Evolutionary conservation across 2,888 invertebrate species (phyloP).

Genomic region (Lochmaea capreae): DNA sequence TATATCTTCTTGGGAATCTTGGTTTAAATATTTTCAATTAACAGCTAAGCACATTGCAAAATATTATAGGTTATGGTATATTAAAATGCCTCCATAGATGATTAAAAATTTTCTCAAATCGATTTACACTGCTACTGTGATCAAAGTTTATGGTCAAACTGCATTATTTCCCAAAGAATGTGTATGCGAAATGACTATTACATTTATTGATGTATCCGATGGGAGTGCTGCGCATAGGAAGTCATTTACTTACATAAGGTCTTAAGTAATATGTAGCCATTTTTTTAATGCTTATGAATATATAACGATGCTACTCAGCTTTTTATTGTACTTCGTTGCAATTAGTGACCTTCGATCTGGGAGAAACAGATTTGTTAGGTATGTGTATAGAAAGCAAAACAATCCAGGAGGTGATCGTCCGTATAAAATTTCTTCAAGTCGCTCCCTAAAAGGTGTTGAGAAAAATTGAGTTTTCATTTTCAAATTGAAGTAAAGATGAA

Average conservation of each 20-base stretch:
- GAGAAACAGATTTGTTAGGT: too few species aligned
- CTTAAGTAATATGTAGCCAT: background rate
- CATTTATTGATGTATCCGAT: constrained; percentile 21
- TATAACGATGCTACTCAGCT: too few species aligned
- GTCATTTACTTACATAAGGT: background rate
- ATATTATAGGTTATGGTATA: constrained; percentile 36
- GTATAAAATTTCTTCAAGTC: too few species aligned
- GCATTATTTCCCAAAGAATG: constrained; percentile 35
- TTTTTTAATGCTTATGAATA: too few species aligned
- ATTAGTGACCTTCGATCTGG: too few species aligned
- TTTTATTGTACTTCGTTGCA: too few species aligned
- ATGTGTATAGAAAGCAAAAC: too few species aligned
- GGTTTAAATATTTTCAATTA: constrained; percentile 37
- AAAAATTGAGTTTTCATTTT: too few species aligned
- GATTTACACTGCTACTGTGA: constrained; percentile 37
- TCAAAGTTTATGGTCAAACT: constrained; percentile 34
- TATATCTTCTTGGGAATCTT: constrained; percentile 36
- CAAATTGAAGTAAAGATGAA: too few species aligned
- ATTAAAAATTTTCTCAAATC: constrained; percentile 36
- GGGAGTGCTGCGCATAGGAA: background rate
- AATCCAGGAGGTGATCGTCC: too few species aligned
- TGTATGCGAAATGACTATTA: constrained; percentile 22
- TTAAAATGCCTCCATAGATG: constrained; percentile 41
- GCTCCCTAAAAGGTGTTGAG: too few species aligned
- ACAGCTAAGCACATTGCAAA: constrained; percentile 40